Evolutionary conservation across 2,113 vertebrate genomes (phyloP).

Genomic region (Cyphotilapia sp.): DNA sequence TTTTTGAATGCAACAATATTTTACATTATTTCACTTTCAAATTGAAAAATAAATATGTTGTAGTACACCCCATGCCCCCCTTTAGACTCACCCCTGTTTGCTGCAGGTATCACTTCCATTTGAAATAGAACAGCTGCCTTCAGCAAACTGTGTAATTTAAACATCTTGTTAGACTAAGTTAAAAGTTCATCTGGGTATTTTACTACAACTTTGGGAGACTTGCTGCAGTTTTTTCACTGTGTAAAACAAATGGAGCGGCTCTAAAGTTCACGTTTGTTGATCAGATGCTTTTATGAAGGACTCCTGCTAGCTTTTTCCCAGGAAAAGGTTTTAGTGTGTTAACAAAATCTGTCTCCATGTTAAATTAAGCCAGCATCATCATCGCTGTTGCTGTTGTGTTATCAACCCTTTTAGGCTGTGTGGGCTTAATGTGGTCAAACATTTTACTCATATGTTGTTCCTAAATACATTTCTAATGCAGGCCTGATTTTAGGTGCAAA

Average conservation of each 20-base stretch:
- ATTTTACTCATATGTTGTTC: background rate
- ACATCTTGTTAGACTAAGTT: background rate
- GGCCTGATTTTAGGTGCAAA: background rate
- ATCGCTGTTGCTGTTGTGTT: background rate
- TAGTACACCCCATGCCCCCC: background rate
- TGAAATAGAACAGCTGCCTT: background rate
- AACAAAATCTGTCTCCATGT: background rate
- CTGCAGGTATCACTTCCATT: background rate
- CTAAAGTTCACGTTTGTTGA: background rate
- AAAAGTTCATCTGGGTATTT: background rate
- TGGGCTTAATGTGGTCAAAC: background rate
- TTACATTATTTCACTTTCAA: background rate
- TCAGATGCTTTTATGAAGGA: background rate
- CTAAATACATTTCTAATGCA: background rate
- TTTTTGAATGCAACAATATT: background rate
- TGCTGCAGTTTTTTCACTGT: background rate
- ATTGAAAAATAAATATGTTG: background rate
- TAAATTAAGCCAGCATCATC: background rate
- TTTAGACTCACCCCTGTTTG: background rate
- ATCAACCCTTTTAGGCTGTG: background rate
- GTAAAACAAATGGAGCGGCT: background rate
- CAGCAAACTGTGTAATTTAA: background rate
- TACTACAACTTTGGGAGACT: background rate
- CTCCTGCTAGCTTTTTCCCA: background rate
- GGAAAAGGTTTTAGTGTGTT: background rate